Base-by-base conservation (phyloP, 2,797 vertebrate species). In the Psittacula derbiana region DNA sequence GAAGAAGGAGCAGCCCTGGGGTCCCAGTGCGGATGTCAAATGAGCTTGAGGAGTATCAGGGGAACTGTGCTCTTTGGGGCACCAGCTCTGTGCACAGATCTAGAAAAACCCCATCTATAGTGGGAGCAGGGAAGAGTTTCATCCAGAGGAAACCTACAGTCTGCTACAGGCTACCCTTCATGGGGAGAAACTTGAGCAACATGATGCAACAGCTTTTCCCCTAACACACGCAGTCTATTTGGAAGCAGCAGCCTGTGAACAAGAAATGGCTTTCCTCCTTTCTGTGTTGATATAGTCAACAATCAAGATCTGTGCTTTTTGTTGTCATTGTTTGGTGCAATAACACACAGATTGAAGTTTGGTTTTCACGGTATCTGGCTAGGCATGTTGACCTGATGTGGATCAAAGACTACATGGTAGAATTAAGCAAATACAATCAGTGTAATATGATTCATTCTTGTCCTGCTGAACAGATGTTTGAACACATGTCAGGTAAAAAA, bases 401-500 rank as follows among this genome's bases (percentile, higher is more conserved):
- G 87, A 86, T 91, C 92, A 96, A 58, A 92, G 93, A 1, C 87
- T 61, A 50, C 88, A 58, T 91, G 53, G 82, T 67, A 93, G 96
- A 93, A 93, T 90, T 73, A 92, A 96, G 92, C 73, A 92, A 93
- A 58, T 72, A 83, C 80, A 90, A 94, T 96, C 95, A 84, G 91
- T 16, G 58, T 57, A 84, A 83, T 14, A 80, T 97, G 96, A 97
- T 97, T 97, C 96, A 97, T 95, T 96, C 92, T 61, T 10, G 72
- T 92, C 90, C 95, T 89, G 86, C 90, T 58, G 86, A 91, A 76
- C 97, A 89, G 95, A 92, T 94, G 65, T 97, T 96, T 92, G 95
- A 97, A 94, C 97, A 97, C 97, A 97, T 96, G 97, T 97, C 96
- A 96, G 95, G 92, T 88, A 40, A 57, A 72, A 89, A 43, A 75